A percentile compares a stretch with the other conserved stretches of the same genome.
Evolutionary conservation across 2,888 invertebrate species (phyloP).

Genomic region (Meloe dianella): DNA sequence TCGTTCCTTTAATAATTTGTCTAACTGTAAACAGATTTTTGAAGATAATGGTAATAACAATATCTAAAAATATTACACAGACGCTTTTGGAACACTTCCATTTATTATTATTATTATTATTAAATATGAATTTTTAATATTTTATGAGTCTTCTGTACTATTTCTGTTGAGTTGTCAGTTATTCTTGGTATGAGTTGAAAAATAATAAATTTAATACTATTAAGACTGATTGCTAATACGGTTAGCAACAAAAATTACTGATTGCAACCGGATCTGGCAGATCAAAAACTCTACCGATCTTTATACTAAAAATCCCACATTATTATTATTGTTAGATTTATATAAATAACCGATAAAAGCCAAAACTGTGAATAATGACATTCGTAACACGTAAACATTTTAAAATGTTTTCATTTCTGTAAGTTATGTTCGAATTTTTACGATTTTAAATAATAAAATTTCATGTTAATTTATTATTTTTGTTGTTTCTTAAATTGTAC

Average conservation of each 20-base stretch:
- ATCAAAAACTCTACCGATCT: background rate
- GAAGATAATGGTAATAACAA: conserved; percentile 36
- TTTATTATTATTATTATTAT: conserved; percentile 29
- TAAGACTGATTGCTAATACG: conserved; percentile 16
- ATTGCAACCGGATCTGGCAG: background rate
- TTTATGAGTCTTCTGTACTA: conserved; percentile 36
- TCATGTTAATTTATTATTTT: conserved; percentile 16
- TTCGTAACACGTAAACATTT: conserved; percentile 26
- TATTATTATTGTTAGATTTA: background rate
- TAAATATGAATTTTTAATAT: conserved; percentile 31
- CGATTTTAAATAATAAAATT: conserved; percentile 24
- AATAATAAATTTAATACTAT: conserved; percentile 2
- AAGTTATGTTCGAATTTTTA: conserved; percentile 15
- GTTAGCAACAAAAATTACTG: background rate
- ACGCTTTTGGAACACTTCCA: conserved; percentile 35
- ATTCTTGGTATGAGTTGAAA: background rate
- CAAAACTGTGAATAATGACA: conserved; percentile 21
- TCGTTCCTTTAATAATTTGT: conserved; percentile 28
- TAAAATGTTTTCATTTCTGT: conserved; percentile 27
- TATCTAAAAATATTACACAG: conserved; percentile 40
- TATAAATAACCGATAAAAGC: conserved; percentile 26
- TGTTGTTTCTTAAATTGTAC: background rate
- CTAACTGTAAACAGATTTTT: conserved; percentile 36
- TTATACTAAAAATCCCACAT: background rate
- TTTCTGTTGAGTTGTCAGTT: background rate